These are phyloP conservation scores for Galendromus occidentalis DNA, from an alignment of 1,140 invertebrate genomes.

Conservation along the genomic window DNA sequence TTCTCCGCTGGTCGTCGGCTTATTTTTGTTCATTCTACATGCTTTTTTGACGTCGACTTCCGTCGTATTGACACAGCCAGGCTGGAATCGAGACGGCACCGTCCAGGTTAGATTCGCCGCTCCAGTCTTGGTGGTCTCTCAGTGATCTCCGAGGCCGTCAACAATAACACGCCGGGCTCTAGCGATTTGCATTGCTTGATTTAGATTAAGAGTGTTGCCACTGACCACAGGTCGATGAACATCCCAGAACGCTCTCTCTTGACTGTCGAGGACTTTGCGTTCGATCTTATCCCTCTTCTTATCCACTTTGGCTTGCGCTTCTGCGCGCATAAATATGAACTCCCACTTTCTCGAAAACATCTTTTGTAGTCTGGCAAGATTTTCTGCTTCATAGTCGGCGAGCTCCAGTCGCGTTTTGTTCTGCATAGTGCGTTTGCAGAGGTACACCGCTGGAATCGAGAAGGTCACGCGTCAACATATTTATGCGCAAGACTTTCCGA, in stretches of 20 bases:
- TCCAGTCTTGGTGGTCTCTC: not conserved
- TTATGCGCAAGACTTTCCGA: not conserved
- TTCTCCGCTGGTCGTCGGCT: conserved; percentile 18
- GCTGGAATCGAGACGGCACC: conserved; percentile 38
- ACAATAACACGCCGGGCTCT: conserved; percentile 11
- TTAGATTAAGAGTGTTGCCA: conserved; percentile 13
- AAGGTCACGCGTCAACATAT: not conserved
- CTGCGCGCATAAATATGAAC: conserved; percentile 95
- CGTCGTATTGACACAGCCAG: conserved; percentile 94
- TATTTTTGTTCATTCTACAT: conserved; percentile 53
- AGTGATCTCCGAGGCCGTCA: not conserved
- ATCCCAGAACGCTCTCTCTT: conserved; percentile 98
- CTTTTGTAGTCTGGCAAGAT: conserved; percentile 87
- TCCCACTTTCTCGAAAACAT: conserved; percentile 99
- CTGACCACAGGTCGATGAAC: conserved; percentile 86
- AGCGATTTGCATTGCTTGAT: conserved; percentile 13
- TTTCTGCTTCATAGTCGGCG: conserved; percentile 96
- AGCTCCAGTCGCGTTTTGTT: conserved; percentile 92
- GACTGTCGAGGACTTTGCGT: conserved; percentile 90
- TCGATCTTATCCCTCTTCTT: conserved; percentile 96
- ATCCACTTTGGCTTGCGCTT: conserved; percentile 58
- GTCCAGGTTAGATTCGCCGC: not conserved
- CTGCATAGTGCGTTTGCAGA: conserved; percentile 99
- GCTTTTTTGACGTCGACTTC: conserved; percentile 95
- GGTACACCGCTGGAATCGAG: conserved; percentile 63